Percentiles rank a stretch among this genome's conserved stretches.
Conservation (phyloP, 2,113 vertebrate species). For the Corythornis madagascariensis region DNA sequence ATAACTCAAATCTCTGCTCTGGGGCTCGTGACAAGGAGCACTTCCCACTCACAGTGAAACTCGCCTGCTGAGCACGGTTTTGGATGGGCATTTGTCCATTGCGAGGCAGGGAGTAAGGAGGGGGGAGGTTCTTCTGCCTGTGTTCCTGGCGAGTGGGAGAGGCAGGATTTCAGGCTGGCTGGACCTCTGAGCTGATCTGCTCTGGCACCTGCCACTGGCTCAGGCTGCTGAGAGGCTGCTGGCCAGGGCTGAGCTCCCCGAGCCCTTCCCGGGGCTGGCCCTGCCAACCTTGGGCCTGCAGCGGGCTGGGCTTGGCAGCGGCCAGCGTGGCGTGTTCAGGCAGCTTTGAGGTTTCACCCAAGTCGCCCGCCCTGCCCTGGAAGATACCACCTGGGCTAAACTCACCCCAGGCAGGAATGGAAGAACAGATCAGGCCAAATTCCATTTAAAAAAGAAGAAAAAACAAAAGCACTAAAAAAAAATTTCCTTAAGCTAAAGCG, state of each 20-base stretch:
- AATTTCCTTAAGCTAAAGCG: not conserved
- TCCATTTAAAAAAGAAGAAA: not conserved
- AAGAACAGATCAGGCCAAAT: conserved; percentile 57
- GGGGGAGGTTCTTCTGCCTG: not conserved
- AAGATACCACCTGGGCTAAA: conserved; percentile 48
- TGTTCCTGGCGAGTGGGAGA: not conserved
- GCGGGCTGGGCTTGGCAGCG: not conserved
- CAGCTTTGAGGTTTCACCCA: conserved; percentile 48
- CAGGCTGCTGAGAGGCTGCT: not conserved
- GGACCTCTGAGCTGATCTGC: conserved; percentile 45
- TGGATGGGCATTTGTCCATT: conserved; percentile 13
- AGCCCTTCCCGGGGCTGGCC: not conserved
- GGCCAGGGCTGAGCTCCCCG: not conserved
- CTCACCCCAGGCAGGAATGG: conserved; percentile 51
- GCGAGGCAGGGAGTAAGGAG: not conserved
- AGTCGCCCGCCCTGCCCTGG: conserved; percentile 6
- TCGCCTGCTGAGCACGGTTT: not conserved
- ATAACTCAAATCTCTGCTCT: not conserved
- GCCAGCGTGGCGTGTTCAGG: not conserved
- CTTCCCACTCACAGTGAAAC: not conserved
- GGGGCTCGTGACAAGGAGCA: not conserved
- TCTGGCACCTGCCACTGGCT: conserved; percentile 21
- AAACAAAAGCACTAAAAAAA: not conserved
- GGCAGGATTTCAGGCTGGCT: conserved; percentile 37
- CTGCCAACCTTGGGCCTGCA: not conserved